A percentile compares a stretch with the other conserved stretches of the same genome.
phyloP scores from a whole-genome alignment of 1,140 invertebrate species.

The Teleogryllus occipitalis region DNA sequence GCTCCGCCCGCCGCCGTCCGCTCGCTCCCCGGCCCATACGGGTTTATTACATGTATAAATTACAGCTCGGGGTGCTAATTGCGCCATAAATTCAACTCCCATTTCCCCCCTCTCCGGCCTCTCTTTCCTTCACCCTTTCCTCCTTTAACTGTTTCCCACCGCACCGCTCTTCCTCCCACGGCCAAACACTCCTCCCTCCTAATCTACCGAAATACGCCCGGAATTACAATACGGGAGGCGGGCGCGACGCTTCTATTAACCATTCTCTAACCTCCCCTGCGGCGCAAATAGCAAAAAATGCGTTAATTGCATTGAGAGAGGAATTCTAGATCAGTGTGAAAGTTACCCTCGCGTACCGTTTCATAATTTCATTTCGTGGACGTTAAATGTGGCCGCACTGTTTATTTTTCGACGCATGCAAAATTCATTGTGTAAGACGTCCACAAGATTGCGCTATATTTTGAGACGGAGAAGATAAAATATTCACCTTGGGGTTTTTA shows the following conservation, averaged over 20 bases:
- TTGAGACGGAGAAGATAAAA: background rate
- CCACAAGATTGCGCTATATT: background rate
- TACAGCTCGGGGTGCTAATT: conserved; percentile 3
- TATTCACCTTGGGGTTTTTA: too few relatives aligned
- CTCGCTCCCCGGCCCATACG: background rate
- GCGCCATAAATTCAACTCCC: background rate
- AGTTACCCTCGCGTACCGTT: background rate
- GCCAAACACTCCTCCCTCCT: background rate
- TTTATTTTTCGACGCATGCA: background rate
- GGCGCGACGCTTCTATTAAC: background rate
- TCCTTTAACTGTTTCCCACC: conserved; percentile 3
- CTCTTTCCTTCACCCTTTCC: conserved; percentile 3
- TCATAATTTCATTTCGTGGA: background rate
- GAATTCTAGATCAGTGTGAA: background rate
- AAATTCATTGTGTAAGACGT: background rate
- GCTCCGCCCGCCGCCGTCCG: too few relatives aligned
- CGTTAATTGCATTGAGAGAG: background rate
- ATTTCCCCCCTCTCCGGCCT: background rate
- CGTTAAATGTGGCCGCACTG: background rate
- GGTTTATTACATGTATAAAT: conserved; percentile 6
- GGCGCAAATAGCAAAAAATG: background rate
- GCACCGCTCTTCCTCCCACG: background rate
- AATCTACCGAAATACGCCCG: background rate
- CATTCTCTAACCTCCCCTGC: background rate
- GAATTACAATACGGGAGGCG: background rate